A percentile compares a stretch with the other conserved stretches of the same genome.
phyloP scores from a whole-genome alignment of 1,140 invertebrate species.

The Bombus ignitus region DNA sequence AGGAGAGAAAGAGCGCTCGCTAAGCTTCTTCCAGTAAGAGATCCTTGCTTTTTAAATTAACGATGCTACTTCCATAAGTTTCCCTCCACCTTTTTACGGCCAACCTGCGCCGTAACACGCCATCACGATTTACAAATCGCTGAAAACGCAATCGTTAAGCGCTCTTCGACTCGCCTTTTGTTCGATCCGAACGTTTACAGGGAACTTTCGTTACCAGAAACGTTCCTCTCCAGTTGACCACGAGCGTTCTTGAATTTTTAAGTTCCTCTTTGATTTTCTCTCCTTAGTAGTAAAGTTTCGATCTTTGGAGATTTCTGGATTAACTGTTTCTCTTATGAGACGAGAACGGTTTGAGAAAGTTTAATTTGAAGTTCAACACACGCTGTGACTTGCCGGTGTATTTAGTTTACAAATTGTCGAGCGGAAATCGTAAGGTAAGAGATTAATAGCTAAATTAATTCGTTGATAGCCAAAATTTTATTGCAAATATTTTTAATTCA shows the following conservation, averaged over 20 bases:
- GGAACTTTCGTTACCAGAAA: too few relatives aligned
- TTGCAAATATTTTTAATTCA: too few relatives aligned
- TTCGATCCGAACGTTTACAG: too few relatives aligned
- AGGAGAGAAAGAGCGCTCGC: not conserved
- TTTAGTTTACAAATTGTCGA: not conserved
- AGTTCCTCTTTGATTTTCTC: not conserved
- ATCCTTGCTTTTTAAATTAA: constrained; percentile 56
- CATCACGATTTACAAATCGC: constrained; percentile 30
- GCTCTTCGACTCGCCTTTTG: not conserved
- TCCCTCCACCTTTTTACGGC: constrained; percentile 17
- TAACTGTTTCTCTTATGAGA: not conserved
- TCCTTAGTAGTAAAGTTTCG: too few relatives aligned
- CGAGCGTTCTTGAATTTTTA: not conserved
- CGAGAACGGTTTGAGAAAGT: not conserved
- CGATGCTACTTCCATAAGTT: constrained; percentile 42
- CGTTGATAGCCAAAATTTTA: too few relatives aligned
- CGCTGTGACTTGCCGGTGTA: not conserved
- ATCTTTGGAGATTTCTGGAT: not conserved
- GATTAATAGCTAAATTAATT: too few relatives aligned
- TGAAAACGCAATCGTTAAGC: not conserved
- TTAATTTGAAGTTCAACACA: not conserved
- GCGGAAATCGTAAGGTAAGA: not conserved
- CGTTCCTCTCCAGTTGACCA: too few relatives aligned
- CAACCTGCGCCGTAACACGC: not conserved
- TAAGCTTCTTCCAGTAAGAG: constrained; percentile 19